Base-by-base conservation (phyloP, 2,113 vertebrate genomes). In the Oncorhynchus masou region DNA sequence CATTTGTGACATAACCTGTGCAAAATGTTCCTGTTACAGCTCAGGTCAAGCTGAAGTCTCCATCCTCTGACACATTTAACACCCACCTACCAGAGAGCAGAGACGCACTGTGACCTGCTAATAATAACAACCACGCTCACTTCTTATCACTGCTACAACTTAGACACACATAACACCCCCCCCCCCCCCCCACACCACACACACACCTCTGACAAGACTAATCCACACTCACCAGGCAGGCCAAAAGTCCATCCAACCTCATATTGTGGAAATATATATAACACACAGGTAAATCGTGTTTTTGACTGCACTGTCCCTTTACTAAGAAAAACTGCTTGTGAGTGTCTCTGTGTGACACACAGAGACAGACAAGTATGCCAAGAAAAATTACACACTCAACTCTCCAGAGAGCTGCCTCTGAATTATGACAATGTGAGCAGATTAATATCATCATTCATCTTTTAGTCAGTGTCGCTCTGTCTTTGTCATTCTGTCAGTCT, bases 151-250 rank as follows among this genome's bases (percentile, higher is more conserved):
- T 69, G 31, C n/a, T 64, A 22, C 11, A 39, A 60, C 60, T 57
- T 27, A 60, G 66, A 69, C 51, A 60, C 12, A 67, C 73, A 74
- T 20, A 74, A n/a, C n/a, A n/a, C n/a, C n/a, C n/a, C n/a, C n/a
- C n/a, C n/a, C 48, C 3, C 66, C 19, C 29, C 9, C 66, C 59
- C 8, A 48, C 68, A 59, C 70, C 31, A 24, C 74, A 69, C 45
- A 68, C 39, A 29, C 45, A 48, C 6, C 5, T 57, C 9, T 34
- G 34, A 34, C 4, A 20, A 59, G 49, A 19, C 48, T 69, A 12
- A 13, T 68, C 68, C 49, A 22, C 27, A 24, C 15, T 24, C 66
- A 54, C 31, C 31, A 34, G 31, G 5, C 31, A 34, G 31, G 31
- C 31, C 31, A 34, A 34, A 34, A 34, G 34, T 34, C 34, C 34